phyloP scores from a whole-genome alignment of 2,797 vertebrate species.

The Arnoldichthys spilopterus region DNA sequence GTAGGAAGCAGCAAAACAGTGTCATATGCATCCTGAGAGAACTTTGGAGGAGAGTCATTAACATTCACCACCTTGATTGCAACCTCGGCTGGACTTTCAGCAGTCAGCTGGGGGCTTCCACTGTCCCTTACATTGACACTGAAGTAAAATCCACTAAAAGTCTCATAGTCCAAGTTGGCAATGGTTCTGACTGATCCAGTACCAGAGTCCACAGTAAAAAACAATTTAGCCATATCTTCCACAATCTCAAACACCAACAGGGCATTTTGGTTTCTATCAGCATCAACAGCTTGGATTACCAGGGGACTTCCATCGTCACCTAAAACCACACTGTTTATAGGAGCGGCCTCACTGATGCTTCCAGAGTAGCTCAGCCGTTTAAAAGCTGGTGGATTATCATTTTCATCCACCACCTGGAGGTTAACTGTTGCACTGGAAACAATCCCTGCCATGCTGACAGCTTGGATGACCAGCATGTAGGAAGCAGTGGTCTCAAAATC shows the following conservation, averaged over 20 bases:
- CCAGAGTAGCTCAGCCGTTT: slow-evolving; percentile 85
- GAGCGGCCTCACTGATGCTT: slow-evolving; percentile 89
- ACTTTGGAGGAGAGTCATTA: slow-evolving; percentile 95
- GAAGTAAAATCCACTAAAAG: slow-evolving; percentile 87
- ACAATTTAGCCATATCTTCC: slow-evolving; percentile 86
- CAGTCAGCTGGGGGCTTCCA: slow-evolving; percentile 83
- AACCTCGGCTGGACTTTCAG: slow-evolving; percentile 89
- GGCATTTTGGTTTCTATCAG: slow-evolving; percentile 90
- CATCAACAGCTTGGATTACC: slow-evolving; percentile 89
- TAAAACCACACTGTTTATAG: slow-evolving; percentile 89
- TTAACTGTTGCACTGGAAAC: slow-evolving; percentile 83
- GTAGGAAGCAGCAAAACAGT: slow-evolving; percentile 88
- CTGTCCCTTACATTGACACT: slow-evolving; percentile 91
- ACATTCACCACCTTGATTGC: slow-evolving; percentile 89
- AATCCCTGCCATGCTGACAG: slow-evolving; percentile 90
- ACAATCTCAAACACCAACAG: slow-evolving; percentile 91
- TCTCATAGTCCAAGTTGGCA: slow-evolving; percentile 89
- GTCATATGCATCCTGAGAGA: slow-evolving; percentile 87
- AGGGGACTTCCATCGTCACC: slow-evolving; percentile 85
- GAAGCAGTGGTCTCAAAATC: slow-evolving; percentile 87
- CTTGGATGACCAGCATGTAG: slow-evolving; percentile 84
- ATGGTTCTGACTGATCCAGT: slow-evolving; percentile 93
- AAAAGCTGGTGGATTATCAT: slow-evolving; percentile 90
- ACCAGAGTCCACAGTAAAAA: slow-evolving; percentile 93
- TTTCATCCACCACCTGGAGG: slow-evolving; percentile 90